Conservation (phyloP, 2,113 vertebrate species). For the Lasiurus borealis region DNA sequence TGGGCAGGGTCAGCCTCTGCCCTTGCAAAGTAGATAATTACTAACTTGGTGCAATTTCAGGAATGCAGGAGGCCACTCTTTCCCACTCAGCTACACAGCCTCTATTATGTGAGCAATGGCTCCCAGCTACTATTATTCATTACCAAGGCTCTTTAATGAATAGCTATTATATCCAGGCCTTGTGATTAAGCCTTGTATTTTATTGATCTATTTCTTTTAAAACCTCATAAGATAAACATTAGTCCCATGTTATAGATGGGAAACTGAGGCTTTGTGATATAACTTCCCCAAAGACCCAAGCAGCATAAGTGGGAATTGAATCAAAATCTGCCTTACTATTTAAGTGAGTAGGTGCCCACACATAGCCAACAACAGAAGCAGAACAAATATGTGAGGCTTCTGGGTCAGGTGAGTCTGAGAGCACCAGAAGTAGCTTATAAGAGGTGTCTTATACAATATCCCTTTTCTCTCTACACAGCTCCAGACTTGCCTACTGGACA, state of each 20-base stretch:
- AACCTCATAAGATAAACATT: background rate
- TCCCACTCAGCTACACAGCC: constrained; percentile 42
- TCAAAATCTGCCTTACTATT: background rate
- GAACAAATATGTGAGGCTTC: background rate
- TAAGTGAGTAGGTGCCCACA: background rate
- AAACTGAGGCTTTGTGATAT: background rate
- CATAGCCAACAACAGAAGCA: background rate
- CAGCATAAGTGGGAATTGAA: background rate
- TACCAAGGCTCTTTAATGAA: background rate
- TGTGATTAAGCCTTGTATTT: background rate
- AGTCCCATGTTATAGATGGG: background rate
- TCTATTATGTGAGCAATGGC: background rate
- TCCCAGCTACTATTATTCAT: background rate
- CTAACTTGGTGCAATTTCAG: constrained; percentile 61
- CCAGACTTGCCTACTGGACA: background rate
- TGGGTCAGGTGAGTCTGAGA: background rate
- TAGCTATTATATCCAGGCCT: background rate
- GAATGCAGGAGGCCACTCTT: constrained; percentile 53
- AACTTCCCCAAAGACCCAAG: background rate
- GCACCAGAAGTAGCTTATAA: background rate
- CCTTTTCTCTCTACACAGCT: background rate
- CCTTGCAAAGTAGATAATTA: constrained; percentile 70
- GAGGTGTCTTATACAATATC: background rate
- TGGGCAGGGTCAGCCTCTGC: constrained; percentile 56
- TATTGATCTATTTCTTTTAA: background rate